Percentiles rank a stretch among this genome's conserved stretches.
Evolutionary conservation across 2,888 invertebrate genomes (phyloP).

Genomic region (Tetragonisca angustula): DNA sequence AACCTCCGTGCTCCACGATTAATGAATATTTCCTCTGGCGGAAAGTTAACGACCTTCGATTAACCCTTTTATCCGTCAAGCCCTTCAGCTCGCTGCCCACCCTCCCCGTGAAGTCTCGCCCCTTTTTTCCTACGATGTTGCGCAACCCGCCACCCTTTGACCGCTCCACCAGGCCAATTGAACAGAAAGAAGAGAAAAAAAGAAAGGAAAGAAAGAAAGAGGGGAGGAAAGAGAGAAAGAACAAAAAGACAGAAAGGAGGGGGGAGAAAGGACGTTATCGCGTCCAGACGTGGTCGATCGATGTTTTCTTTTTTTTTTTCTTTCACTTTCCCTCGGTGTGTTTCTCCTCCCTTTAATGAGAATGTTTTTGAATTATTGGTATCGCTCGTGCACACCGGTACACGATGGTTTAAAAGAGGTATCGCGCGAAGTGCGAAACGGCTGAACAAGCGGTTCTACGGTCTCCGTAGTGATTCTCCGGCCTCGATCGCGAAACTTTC

Average conservation of each 20-base stretch:
- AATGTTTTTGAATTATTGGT: conserved; percentile 16
- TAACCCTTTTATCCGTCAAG: conserved; percentile 41
- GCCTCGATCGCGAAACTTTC: no score
- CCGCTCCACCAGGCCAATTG: neutral
- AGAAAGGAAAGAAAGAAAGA: no score
- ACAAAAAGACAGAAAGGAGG: no score
- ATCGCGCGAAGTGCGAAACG: neutral
- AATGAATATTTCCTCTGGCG: conserved; percentile 42
- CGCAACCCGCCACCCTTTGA: neutral
- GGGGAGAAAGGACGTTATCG: conserved; percentile 16
- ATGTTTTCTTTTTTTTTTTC: neutral
- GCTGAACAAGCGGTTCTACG: neutral
- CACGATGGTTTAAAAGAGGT: neutral
- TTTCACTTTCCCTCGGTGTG: no score
- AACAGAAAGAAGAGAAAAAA: neutral
- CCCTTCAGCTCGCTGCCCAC: conserved; percentile 12
- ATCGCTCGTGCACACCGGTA: neutral
- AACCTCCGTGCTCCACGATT: conserved; percentile 36
- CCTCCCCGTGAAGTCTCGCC: conserved; percentile 14
- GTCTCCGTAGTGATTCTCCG: neutral
- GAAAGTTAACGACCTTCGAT: conserved; percentile 52
- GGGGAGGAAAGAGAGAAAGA: neutral
- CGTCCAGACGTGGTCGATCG: conserved; percentile 38
- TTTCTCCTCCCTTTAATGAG: conserved; percentile 21
- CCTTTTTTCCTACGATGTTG: neutral